Percentiles rank a stretch among this genome's conserved stretches.
phyloP scores from a whole-genome alignment of 2,888 invertebrate genomes.

The Cotesia congregata region DNA sequence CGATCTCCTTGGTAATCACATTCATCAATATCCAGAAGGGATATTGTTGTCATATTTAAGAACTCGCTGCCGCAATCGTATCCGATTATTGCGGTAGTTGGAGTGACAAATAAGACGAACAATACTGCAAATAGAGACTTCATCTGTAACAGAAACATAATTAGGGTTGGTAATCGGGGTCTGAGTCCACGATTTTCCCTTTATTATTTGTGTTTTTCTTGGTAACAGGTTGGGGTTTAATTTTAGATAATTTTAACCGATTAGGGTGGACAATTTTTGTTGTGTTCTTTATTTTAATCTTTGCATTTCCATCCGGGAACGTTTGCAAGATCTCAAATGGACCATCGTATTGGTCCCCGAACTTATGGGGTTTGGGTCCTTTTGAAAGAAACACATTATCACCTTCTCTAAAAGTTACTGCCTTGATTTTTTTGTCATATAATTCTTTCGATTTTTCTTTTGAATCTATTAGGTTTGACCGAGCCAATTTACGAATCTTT shows the following conservation, averaged over 20 bases:
- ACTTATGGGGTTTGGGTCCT: slow-evolving; percentile 39
- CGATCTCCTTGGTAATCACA: too few relatives aligned
- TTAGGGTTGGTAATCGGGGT: too few relatives aligned
- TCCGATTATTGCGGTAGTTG: too few relatives aligned
- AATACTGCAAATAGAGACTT: too few relatives aligned
- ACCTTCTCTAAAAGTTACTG: slow-evolving; percentile 25
- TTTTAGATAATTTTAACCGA: slow-evolving; percentile 31
- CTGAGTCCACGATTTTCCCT: too few relatives aligned
- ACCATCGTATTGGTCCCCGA: slow-evolving; percentile 39
- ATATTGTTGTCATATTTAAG: too few relatives aligned
- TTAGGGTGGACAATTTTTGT: slow-evolving; percentile 31
- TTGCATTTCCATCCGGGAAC: slow-evolving; percentile 19
- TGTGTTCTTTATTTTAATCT: slow-evolving; percentile 24
- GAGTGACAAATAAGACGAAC: too few relatives aligned
- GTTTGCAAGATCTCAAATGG: slow-evolving; percentile 40
- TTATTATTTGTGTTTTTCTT: too few relatives aligned
- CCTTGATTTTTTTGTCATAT: slow-evolving; percentile 37
- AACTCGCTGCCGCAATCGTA: too few relatives aligned
- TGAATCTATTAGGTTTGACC: slow-evolving; percentile 27
- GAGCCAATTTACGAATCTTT: slow-evolving; percentile 27
- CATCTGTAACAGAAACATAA: too few relatives aligned
- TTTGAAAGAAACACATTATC: slow-evolving; percentile 37
- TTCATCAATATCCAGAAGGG: too few relatives aligned
- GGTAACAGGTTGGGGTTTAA: neutral
- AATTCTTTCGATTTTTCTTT: slow-evolving; percentile 41